These are phyloP conservation scores for Leptinotarsa tumamoca DNA, from an alignment of 2,888 invertebrate genomes.

Conservation along the genomic window DNA sequence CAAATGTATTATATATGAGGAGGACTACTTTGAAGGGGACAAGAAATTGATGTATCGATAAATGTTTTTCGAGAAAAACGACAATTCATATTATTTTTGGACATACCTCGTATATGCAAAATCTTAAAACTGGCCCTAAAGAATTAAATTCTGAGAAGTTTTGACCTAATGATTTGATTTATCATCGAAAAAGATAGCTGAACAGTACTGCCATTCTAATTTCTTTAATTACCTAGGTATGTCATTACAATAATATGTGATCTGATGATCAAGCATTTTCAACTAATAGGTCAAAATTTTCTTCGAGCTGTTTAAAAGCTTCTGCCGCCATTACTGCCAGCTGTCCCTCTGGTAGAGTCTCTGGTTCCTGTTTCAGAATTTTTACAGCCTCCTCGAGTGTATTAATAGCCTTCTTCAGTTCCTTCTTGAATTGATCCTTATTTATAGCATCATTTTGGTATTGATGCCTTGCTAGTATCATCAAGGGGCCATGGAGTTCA, in stretches of 20 bases:
- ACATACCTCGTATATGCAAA: no score
- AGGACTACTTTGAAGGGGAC: no score
- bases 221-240: no score
- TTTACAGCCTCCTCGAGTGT: slow-evolving; percentile 74
- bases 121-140: no score
- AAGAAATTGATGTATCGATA: no score
- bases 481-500: slow-evolving; percentile 83
- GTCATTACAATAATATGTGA: background rate
- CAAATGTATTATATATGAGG: no score
- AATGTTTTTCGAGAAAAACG: no score
- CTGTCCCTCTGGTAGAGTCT: slow-evolving; percentile 75
- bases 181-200: background rate
- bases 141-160: no score
- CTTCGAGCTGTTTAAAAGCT: slow-evolving; percentile 63
- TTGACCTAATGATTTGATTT: background rate
- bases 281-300: slow-evolving; percentile 60
- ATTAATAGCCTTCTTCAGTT: slow-evolving; percentile 74
- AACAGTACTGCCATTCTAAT: background rate
- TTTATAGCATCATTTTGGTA: slow-evolving; percentile 72
- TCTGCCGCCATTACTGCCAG: slow-evolving; percentile 72
- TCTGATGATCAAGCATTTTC: slow-evolving; percentile 50
- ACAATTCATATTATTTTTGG: no score
- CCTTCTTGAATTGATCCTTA: slow-evolving; percentile 72
- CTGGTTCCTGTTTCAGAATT: slow-evolving; percentile 76
- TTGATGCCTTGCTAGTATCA: slow-evolving; percentile 76